A percentile compares a stretch with the other conserved stretches of the same genome.
Conservation (phyloP, 2,113 vertebrate species). For the Gila orcuttii region DNA sequence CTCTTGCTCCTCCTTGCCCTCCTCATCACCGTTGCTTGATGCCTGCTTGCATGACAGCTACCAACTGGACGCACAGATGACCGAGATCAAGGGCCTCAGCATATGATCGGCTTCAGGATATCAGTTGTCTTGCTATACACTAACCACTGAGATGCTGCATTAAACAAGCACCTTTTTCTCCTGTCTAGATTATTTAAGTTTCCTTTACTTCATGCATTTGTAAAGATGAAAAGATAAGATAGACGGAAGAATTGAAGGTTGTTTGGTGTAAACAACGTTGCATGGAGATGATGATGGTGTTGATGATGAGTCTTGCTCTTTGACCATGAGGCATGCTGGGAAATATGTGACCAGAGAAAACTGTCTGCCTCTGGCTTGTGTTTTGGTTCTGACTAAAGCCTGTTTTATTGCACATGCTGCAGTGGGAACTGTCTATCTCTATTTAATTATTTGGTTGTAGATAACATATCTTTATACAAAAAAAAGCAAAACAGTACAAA, state of each 20-base stretch:
- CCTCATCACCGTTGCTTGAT: conserved; percentile 84
- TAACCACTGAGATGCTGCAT: conserved; percentile 75
- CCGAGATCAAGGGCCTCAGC: conserved; percentile 68
- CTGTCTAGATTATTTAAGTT: conserved; percentile 42
- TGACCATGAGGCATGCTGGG: conserved; percentile 73
- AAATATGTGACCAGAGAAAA: conserved; percentile 56
- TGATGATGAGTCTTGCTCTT: conserved; percentile 69
- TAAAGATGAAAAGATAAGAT: conserved; percentile 60
- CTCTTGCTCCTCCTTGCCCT: conserved; percentile 76
- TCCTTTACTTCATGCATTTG: conserved; percentile 57
- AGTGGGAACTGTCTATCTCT: conserved; percentile 33
- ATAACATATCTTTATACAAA: background rate
- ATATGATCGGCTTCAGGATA: conserved; percentile 68
- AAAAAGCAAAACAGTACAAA: background rate
- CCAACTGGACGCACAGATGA: conserved; percentile 75
- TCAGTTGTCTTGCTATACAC: conserved; percentile 61
- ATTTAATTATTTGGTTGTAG: background rate
- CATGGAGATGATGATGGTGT: conserved; percentile 71
- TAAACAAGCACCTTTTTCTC: conserved; percentile 68
- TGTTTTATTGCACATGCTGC: conserved; percentile 38
- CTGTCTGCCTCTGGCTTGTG: conserved; percentile 65
- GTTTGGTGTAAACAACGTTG: conserved; percentile 70
- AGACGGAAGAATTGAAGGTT: conserved; percentile 62
- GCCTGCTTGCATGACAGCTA: conserved; percentile 98
- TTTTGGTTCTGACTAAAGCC: conserved; percentile 61